These are phyloP conservation scores for Temnothorax curvispinosus DNA, from an alignment of 1,140 invertebrate genomes.

Conservation along the genomic window DNA sequence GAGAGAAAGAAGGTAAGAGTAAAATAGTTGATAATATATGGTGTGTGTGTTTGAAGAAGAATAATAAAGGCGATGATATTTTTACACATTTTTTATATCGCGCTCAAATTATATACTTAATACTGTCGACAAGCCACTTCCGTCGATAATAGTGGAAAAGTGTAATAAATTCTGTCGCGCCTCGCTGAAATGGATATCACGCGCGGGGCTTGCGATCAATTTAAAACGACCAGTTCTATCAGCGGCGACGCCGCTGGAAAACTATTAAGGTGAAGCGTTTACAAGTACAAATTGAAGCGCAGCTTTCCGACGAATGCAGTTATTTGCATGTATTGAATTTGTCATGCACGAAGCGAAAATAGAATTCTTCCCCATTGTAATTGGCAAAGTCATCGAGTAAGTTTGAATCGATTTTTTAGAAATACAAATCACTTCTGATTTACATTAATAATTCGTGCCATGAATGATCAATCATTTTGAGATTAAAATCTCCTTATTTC, in stretches of 20 bases:
- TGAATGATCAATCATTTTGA: background rate
- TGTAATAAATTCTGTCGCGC: conserved; percentile 37
- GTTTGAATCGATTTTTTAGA: background rate
- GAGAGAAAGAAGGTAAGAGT: background rate
- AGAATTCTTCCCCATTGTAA: background rate
- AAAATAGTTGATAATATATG: background rate
- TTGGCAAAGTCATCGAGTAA: conserved; percentile 1
- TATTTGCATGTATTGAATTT: conserved; percentile 40
- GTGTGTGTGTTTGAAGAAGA: background rate
- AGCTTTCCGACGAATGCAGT: background rate
- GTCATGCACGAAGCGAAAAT: background rate
- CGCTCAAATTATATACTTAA: conserved; percentile 22
- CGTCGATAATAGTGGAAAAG: conserved; percentile 22
- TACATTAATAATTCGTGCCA: background rate
- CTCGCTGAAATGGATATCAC: conserved; percentile 43
- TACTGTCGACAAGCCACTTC: conserved; percentile 30
- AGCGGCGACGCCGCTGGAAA: conserved; percentile 20
- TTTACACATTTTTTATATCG: background rate
- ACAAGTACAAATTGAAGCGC: conserved; percentile 49
- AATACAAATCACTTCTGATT: background rate
- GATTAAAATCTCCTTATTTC: background rate
- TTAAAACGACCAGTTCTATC: conserved; percentile 33
- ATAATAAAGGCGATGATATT: conserved; percentile 9
- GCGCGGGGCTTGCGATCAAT: conserved; percentile 31
- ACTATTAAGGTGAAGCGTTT: conserved; percentile 49